phyloP scores from a whole-genome alignment of 2,113 vertebrate genomes.

The Dasyurus viverrinus region DNA sequence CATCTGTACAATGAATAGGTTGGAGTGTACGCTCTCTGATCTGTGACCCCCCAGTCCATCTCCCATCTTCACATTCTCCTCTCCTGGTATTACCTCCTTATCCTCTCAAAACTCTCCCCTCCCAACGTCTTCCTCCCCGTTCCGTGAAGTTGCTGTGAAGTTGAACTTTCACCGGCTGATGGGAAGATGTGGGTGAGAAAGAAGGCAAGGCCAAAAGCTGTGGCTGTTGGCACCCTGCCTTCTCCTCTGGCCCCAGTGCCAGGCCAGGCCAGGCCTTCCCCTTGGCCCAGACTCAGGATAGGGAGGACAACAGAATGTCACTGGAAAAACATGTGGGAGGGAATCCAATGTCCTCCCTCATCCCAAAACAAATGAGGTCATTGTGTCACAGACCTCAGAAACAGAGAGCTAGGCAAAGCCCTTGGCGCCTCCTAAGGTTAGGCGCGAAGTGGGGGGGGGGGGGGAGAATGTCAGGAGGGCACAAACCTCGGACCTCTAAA shows the following conservation, averaged over 20 bases:
- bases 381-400: not conserved
- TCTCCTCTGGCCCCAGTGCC: not conserved
- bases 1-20: not conserved
- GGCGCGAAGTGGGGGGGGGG: not conserved
- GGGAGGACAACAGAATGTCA: not conserved
- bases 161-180: not conserved
- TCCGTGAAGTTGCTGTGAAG: not conserved
- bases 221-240: not conserved
- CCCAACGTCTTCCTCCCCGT: not conserved
- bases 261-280: not conserved
- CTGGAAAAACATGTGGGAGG: not conserved
- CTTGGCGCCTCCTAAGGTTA: not conserved
- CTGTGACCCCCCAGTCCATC: not conserved
- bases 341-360: not conserved
- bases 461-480: not conserved
- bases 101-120: not conserved
- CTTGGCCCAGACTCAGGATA: not conserved
- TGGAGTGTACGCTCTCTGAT: not conserved
- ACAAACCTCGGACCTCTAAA: not conserved
- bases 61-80: not conserved
- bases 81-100: not conserved
- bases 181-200: constrained; percentile 3
- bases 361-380: not conserved
- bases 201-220: not conserved
- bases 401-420: not conserved